Base-by-base conservation (phyloP, 1,140 invertebrate species). In the Diabrotica virgifera region DNA sequence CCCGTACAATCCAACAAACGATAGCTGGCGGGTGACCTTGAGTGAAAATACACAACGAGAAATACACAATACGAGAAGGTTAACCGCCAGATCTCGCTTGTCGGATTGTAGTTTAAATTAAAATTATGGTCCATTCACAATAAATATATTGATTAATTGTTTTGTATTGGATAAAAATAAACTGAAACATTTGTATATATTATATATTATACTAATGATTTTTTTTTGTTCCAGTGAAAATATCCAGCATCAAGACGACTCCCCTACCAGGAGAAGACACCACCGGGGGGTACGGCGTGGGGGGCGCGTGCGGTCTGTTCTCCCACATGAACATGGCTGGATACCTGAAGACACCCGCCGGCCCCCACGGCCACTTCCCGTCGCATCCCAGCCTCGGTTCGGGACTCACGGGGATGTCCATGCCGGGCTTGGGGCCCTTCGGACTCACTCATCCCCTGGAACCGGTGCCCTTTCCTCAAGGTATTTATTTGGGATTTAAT, bases 401-500 rank as follows among this genome's bases (percentile, higher is more conserved):
- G 40, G 40, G 40, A 3, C n/a, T 46, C 4, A 77, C 78, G 69
- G 70, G 68, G 7, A 68, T 75, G 66, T 65, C 72, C 5, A 75
- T 75, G 72, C 72, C 74, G 5, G 66, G 58, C 8, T 54, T 75
- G 64, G 78, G 79, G 62, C 79, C 79, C 66, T 82, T 82, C 72
- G 80, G 79, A 63, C 72, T 82, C 64, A 57, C 68, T n/a, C 81
- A 82, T 64, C 76, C 79, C 66, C 70, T 82, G 67, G 81, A 82
- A 68, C 77, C 80, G 61, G 80, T 82, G 67, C 77, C 79, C 64
- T 82, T 82, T 68, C 79, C 80, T 72, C 81, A 82, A 81, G 81
- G 81, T 82, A 82, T 80, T 78, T 81, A 63, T 62, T 37, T 61
- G n/a, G 35, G 9, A 55, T n/a, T 55, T 55, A 46, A 46, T 46